Evolutionary conservation across 2,888 invertebrate genomes (phyloP), one percentile per base, ranked within the genome.

Genomic region (Isoperla grammatica): DNA sequence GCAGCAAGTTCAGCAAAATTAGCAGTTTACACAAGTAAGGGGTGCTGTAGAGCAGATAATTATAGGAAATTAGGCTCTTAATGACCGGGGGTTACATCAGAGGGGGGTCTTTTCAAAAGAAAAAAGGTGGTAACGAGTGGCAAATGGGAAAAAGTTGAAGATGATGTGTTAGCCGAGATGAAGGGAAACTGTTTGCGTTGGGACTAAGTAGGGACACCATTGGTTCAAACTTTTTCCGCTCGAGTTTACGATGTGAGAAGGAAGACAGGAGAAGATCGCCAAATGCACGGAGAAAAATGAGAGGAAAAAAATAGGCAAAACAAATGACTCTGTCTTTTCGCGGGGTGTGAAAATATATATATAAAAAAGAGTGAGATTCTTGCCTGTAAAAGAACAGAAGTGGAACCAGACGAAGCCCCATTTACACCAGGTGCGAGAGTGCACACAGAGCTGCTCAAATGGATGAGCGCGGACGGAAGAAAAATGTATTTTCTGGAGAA

Each of bases 201-300:
- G 13, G 35, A 19, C 19, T 35, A 48, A 37, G 35, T 23, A 40
- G 22, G 37, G 43, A 59, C 42, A 54, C 20, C 59, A 29, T 53
- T n/a, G 55, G 55, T 54, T 61, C 54, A 58, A 58, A 48, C 48
- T 61, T 56, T 57, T 58, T 54, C 58, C 61, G 57, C 61, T 61
- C 46, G 58, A 54, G 61, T 55, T 61, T 58, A 46, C 61, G 57
- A 55, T 54, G 58, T 61, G 61, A 54, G 61, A 57, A 61, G 53
- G 43, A 37, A 53, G 53, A 53, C 53, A 58, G 58, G 37, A 42
- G 42, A 23, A 23, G 60, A 45, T 58, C 61, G 37, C 57, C 61
- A 58, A 61, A 61, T 58, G 58, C 54, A 55, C 37, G 46, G 55
- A 61, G 61, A 61, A 61, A 61, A 61, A 61, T 61, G 58, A 61